Evolutionary conservation across 2,797 vertebrate species (phyloP).

Genomic region (Spea hammondii): DNA sequence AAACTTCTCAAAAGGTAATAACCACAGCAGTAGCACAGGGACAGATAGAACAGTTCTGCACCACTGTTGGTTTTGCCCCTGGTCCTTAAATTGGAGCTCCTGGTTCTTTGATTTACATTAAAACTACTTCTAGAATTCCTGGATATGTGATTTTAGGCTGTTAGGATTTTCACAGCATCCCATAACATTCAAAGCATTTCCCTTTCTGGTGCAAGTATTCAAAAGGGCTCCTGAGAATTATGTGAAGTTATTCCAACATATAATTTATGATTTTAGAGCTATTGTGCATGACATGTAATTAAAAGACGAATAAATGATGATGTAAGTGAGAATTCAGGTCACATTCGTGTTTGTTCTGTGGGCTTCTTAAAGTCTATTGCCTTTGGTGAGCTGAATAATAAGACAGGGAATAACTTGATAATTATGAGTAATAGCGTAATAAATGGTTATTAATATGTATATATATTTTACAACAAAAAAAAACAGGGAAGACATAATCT

Average conservation of each 20-base stretch:
- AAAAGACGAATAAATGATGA: neutral
- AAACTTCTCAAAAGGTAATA: neutral
- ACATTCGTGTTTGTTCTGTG: too few relatives aligned
- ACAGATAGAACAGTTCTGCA: neutral
- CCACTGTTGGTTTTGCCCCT: neutral
- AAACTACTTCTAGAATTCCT: neutral
- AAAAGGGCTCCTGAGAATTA: constrained; percentile 23
- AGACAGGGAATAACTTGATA: too few relatives aligned
- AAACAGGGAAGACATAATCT: too few relatives aligned
- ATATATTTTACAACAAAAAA: too few relatives aligned
- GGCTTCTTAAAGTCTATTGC: too few relatives aligned
- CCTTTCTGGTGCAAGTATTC: constrained; percentile 34
- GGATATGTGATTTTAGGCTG: constrained; percentile 4
- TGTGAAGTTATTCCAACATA: constrained; percentile 18
- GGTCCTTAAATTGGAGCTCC: too few relatives aligned
- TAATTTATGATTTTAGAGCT: constrained; percentile 30
- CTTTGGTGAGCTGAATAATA: too few relatives aligned
- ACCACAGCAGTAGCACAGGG: neutral
- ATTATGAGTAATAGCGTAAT: too few relatives aligned
- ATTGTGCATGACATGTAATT: neutral
- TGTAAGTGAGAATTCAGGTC: too few relatives aligned
- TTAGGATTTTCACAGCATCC: constrained; percentile 39
- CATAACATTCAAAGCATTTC: constrained; percentile 32
- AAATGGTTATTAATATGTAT: too few relatives aligned
- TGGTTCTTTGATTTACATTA: neutral